phyloP scores from a whole-genome alignment of 2,888 invertebrate genomes.

The Pteria penguin region DNA sequence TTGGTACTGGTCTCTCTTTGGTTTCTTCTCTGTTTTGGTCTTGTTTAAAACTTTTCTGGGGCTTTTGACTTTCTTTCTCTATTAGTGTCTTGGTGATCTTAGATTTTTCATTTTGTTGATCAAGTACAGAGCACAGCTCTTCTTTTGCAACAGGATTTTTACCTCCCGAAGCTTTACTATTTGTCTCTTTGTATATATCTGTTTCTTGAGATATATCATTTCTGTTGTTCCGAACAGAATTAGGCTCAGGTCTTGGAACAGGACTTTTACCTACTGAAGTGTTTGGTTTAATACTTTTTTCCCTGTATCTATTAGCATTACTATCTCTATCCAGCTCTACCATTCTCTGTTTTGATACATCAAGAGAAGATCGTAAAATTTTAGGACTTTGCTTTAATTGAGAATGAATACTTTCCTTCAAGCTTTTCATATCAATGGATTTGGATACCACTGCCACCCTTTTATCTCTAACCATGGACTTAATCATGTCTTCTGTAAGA shows the following conservation, averaged over 20 bases:
- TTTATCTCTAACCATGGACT: neutral
- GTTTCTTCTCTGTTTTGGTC: neutral
- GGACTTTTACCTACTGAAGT: neutral
- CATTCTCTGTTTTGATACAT: too few species aligned
- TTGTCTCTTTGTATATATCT: too few species aligned
- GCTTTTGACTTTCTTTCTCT: neutral
- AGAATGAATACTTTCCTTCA: neutral
- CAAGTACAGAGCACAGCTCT: neutral
- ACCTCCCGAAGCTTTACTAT: neutral
- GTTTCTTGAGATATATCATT: too few species aligned
- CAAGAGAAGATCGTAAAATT: neutral
- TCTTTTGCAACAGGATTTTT: neutral
- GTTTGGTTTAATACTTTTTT: neutral
- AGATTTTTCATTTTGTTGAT: neutral
- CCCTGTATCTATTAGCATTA: neutral
- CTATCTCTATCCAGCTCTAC: neutral
- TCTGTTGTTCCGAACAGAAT: too few species aligned
- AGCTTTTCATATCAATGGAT: neutral
- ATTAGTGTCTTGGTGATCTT: neutral
- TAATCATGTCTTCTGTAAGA: neutral
- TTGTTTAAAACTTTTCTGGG: neutral
- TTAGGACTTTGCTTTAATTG: neutral
- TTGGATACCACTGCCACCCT: neutral
- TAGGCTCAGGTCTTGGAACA: too few species aligned
- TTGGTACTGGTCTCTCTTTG: neutral